Evolutionary conservation across 2,797 vertebrate genomes (phyloP).

Genomic region (Mus caroli): DNA sequence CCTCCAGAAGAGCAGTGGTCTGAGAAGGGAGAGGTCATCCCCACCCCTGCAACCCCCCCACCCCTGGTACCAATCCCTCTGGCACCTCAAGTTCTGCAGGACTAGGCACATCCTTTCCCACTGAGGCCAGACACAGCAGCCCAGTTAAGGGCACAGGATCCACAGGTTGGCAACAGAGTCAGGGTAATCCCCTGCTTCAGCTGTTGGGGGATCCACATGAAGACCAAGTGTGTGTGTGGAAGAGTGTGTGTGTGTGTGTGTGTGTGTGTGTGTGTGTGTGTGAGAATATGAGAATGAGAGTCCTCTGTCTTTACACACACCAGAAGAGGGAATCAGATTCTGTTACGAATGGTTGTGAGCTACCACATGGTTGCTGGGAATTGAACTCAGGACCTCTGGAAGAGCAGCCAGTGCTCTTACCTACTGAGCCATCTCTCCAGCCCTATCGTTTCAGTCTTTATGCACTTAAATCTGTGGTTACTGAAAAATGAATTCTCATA

Average conservation of each 20-base stretch:
- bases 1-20: too few relatives aligned
- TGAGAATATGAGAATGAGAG: background rate
- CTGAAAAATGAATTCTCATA: slow-evolving; percentile 32
- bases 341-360: too few relatives aligned
- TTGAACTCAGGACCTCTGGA: too few relatives aligned
- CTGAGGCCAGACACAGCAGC: background rate
- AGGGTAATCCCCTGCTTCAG: background rate
- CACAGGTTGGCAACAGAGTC: background rate
- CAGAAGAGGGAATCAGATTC: too few relatives aligned
- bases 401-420: background rate
- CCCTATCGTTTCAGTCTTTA: slow-evolving; percentile 2
- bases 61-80: background rate
- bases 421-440: background rate
- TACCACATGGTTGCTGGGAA: too few relatives aligned
- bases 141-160: background rate
- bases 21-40: background rate
- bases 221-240: too few relatives aligned
- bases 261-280: too few relatives aligned
- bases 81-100: background rate
- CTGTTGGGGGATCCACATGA: too few relatives aligned
- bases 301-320: too few relatives aligned
- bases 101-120: background rate
- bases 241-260: background rate
- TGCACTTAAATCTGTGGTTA: background rate
- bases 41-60: too few relatives aligned